Base-by-base conservation (phyloP, 2,113 vertebrate genomes). In the Numenius arquata region DNA sequence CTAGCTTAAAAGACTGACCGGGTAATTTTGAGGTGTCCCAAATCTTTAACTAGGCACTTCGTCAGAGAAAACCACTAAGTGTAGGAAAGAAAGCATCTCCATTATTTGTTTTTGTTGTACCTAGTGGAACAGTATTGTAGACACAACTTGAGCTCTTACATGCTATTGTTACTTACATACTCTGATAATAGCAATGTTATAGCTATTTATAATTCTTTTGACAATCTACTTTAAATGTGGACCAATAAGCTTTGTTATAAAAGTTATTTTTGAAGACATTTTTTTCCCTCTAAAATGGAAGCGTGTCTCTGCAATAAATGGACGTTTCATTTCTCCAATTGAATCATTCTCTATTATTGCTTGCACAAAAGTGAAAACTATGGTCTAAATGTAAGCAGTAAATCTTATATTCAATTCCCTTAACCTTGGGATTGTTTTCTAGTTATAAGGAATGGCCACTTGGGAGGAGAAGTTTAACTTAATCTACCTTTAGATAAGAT, bases 371-470 rank as follows among this genome's bases (percentile, higher is more conserved):
- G 19, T 89, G 81, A 77, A 88, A 94, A 84, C 17, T 32, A 9
- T 45, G 21, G n/a, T 91, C 15, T 70, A 79, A 96, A 89, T 61
- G 41, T 52, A 29, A 93, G 47, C 30, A 85, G 26, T 78, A 95
- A 94, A 83, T 87, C 76, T 95, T 73, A 63, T 9, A 75, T 73
- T 73, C 56, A 93, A 47, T 93, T 94, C 32, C 73, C 67, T 84
- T 93, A 86, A 88, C 30, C 59, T 89, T 68, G 34, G 34, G 47
- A 55, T 87, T 71, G 45, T 87, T 93, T 96, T 93, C 67, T 88
- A 85, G 50, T 43, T 47, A n/a, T 38, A 68, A 94, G 52, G 40
- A 90, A 90, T 65, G 23, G 50, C 47, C 73, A 68, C 45, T 72
- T 85, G 80, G 34, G 72, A 94, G 53, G 13, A 67, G 21, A 78